Evolutionary conservation across 2,797 vertebrate genomes (phyloP), one percentile per base, ranked within the genome.

Genomic region (Acanthornis magna): DNA sequence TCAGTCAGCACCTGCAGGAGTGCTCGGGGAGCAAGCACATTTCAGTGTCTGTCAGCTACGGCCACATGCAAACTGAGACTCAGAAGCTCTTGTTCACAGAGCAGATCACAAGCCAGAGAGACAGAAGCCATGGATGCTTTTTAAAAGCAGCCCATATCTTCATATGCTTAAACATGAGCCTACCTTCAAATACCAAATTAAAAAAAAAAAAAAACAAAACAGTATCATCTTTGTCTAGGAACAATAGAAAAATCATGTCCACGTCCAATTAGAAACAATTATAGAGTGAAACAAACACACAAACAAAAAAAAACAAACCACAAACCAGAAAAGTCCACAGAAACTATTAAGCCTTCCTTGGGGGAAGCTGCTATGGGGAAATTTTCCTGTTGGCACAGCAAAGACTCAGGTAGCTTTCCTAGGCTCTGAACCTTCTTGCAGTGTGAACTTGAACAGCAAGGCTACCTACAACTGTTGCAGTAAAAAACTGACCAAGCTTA

Each of bases 161-260:
- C 70, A 50, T 7, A 27, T n/a, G 38, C 22, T 74, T 89, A 74
- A 93, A n/a, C 5, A 83, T 2, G 7, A 91, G 65, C 17, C 20
- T 48, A 87, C 30, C 57, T 90, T 75, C 43, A 42, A 77, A 11
- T 32, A 61, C 5, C 15, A 72, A 72, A 71, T 36, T 27, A 2
- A 8, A 51, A 72, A 43, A 36, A 51, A 72, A 43, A 36, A 78
- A 42, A 9, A 16, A 27, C 48, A 42, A 42, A 13, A 7, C 13
- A 17, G 67, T 62, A 42, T 16, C 10, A 67, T 77, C 48, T 84
- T 92, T 91, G 65, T 72, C 47, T 77, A 85, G 22, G 12, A 89
- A 91, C 78, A 94, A 85, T 22, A 89, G 61, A 85, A 87, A 85
- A 93, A 57, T 83, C 65, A 85, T 77, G 66, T 45, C 63, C 16